phyloP scores from a whole-genome alignment of 2,888 invertebrate genomes.

The Meliscaeva auricollis region DNA sequence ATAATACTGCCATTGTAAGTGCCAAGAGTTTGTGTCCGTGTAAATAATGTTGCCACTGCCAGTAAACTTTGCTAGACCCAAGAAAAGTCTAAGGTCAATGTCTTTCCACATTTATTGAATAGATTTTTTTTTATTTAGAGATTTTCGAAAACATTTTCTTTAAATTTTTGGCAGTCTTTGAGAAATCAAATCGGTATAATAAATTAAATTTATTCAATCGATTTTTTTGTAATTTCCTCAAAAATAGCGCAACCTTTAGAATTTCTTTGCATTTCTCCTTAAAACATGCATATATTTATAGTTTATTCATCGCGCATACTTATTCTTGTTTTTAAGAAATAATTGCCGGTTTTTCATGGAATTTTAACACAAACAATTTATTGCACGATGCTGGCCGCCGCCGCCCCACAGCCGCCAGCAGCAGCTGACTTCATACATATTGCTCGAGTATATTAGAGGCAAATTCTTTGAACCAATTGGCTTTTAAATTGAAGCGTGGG shows the following conservation, averaged over 20 bases:
- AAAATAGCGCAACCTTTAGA: constrained; percentile 30
- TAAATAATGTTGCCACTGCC: too few relatives aligned
- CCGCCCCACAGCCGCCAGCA: constrained; percentile 29
- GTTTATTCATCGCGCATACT: not conserved
- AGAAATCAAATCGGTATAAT: not conserved
- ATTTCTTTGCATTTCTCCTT: constrained; percentile 11
- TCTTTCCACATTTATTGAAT: too few relatives aligned
- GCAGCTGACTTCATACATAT: constrained; percentile 2
- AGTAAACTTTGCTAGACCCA: too few relatives aligned
- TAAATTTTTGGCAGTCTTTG: not conserved
- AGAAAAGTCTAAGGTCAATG: too few relatives aligned
- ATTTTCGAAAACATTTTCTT: not conserved
- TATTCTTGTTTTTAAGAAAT: constrained; percentile 29
- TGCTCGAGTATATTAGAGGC: constrained; percentile 15
- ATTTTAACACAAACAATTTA: constrained; percentile 42
- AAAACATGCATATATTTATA: constrained; percentile 9
- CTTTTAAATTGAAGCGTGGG: constrained; percentile 49
- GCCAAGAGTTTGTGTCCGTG: too few relatives aligned
- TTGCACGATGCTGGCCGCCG: constrained; percentile 2
- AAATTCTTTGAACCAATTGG: constrained; percentile 53
- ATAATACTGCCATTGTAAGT: too few relatives aligned
- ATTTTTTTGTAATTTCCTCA: constrained; percentile 5
- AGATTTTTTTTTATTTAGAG: too few relatives aligned
- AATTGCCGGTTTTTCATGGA: constrained; percentile 37
- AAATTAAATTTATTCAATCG: constrained; percentile 26